A percentile compares a stretch with the other conserved stretches of the same genome.
Conservation (phyloP, 2,888 invertebrate species). For the Deilephila porcellus region DNA sequence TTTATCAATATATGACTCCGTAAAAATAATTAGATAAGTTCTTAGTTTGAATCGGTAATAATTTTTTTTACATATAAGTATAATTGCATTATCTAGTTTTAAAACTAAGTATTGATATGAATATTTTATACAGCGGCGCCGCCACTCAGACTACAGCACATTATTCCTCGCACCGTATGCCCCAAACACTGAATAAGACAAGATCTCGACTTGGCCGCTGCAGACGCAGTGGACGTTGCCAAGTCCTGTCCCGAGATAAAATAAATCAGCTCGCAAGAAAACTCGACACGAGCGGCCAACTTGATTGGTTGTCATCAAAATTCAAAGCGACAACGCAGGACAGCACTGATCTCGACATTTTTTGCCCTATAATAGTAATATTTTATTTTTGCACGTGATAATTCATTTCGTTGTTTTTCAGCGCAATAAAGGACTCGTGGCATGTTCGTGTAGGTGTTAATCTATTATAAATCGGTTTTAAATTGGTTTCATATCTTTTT, state of each 20-base stretch:
- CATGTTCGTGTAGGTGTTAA: background rate
- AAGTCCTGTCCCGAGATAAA: background rate
- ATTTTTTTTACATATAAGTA: too few species aligned
- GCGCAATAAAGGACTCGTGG: background rate
- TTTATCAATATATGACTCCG: too few species aligned
- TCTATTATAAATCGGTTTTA: conserved; percentile 22
- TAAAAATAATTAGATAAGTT: too few species aligned
- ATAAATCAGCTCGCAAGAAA: conserved; percentile 3
- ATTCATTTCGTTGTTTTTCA: conserved; percentile 12
- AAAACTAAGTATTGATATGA: too few species aligned
- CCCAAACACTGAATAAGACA: background rate
- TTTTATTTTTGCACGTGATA: conserved; percentile 6
- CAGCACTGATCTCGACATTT: background rate
- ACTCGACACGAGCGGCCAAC: background rate
- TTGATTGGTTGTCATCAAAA: conserved; percentile 1
- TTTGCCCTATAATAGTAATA: background rate
- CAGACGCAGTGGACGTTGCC: background rate
- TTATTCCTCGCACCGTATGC: background rate
- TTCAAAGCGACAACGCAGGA: background rate
- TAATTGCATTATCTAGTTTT: too few species aligned
- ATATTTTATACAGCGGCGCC: background rate
- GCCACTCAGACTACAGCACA: background rate
- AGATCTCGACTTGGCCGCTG: conserved; percentile 6
- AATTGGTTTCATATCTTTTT: conserved; percentile 19
- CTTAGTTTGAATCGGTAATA: too few species aligned